Base-by-base conservation (phyloP, 1,140 invertebrate species). In the Drosophila pectinifera region DNA sequence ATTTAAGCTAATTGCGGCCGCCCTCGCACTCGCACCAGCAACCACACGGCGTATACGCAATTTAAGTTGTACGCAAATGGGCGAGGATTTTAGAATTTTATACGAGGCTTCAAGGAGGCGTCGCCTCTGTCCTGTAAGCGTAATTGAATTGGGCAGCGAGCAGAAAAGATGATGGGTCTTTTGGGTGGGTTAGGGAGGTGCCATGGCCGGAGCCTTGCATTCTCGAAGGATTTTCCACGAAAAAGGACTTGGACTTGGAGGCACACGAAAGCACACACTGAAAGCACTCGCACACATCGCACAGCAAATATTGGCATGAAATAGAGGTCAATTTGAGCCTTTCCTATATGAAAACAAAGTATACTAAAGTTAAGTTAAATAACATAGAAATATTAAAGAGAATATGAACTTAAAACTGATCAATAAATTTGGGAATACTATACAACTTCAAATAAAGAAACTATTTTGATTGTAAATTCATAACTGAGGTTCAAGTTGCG, bases 111-210 rank as follows among this genome's bases (percentile, higher is more conserved):
- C 58, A 65, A 61, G 53, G n/a, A 67, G 53, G 57, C 67, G 58
- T 10, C 13, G 49, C 31, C 34, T 36, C 49, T 53, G 49, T 36
- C 42, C 74, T 59, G 57, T 73, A 57, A 73, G 61, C 34, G 67
- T 86, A 85, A 85, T 82, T 81, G 78, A 81, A 81, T 85, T 74
- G 78, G 54, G 62, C 56, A 48, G 51, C 55, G 77, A 69, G 49
- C 28, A 53, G 31, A 10, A 53, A 36, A 38, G 73, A 68, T 39
- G 64, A 70, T 69, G 49, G 42, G 73, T 34, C 46, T 45, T 57
- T 45, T 31, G 59, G n/a, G 5, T 5, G 38, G 56, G 41, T 42
- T 49, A 41, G 16, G 7, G 18, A 34, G 14, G 16, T 16, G 55
- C 18, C 56, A 62, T 5, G 1, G 31, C 13, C 10, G 16, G 31